Base-by-base conservation (phyloP, 2,113 vertebrate genomes). In the Brachyistius frenatus region DNA sequence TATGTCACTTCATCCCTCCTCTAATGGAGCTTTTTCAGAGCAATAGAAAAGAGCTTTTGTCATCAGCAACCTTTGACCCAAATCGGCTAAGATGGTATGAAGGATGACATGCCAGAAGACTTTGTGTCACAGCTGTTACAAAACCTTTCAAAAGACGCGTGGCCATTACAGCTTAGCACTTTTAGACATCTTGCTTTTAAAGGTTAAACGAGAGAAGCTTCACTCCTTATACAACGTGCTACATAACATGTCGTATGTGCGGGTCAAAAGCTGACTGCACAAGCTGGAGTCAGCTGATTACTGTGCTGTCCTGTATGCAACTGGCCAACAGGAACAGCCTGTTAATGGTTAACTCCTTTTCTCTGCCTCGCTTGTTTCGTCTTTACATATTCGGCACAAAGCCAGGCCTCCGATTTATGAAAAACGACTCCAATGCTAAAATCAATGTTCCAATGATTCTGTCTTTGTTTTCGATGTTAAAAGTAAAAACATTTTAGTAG, bases 321-420 rank as follows among this genome's bases (percentile, higher is more conserved):
- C 54, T 52, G 68, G 73, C 54, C 46, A 44, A 49, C 47, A 32
- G 58, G 50, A 49, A 14, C 8, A 4, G 37, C 41, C 79, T 86
- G 73, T 84, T 44, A 89, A 89, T 82, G 70, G 54, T 89, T 88
- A 82, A 89, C 73, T 16, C 37, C 44, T 3, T 41, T 41, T 44
- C 44, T 58, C 8, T 50, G 36, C 1, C 47, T 9, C 46, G 10
- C 8, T 23, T 35, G 36, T 11, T 49, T 49, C 16, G 30, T 57
- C 8, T 49, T 36, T 31, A 41, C 32, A 6, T 56, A 32, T 54
- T 65, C n/a, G 44, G 50, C 49, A 5, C 3, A 2, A 15, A 69
- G 53, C 50, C 23, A 0, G 7, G 30, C 5, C 32, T 32, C 14
- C 37, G 52, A 61, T 52, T 57, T 61, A 70, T 67, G n/a, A 39